phyloP scores from a whole-genome alignment of 2,888 invertebrate species.

The Cataglyphis altisquamis region DNA sequence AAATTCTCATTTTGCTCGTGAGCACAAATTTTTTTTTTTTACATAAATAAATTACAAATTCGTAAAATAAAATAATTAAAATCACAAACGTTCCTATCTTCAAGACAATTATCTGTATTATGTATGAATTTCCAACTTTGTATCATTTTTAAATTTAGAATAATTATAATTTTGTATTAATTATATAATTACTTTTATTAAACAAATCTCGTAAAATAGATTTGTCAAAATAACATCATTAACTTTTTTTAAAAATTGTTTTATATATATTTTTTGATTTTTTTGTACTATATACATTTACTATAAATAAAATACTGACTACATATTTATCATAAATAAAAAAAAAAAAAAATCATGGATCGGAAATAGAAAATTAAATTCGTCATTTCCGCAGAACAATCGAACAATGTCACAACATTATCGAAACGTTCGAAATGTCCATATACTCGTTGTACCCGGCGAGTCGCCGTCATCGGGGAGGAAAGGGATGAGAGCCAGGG shows the following conservation, averaged over 20 bases:
- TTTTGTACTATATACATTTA: too few species aligned
- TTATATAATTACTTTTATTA: background rate
- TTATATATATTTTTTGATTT: too few species aligned
- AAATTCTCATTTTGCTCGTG: background rate
- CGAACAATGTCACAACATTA: too few species aligned
- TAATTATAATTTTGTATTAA: background rate
- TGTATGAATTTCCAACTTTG: background rate
- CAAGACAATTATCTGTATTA: background rate
- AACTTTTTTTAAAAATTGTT: too few species aligned
- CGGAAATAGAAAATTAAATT: too few species aligned
- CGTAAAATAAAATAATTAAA: background rate
- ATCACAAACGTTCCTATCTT: background rate
- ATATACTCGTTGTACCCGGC: too few species aligned
- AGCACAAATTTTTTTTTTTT: background rate
- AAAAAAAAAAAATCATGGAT: too few species aligned
- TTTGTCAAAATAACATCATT: too few species aligned
- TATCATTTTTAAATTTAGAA: background rate
- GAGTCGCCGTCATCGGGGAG: background rate
- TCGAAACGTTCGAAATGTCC: background rate
- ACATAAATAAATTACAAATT: background rate
- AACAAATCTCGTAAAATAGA: too few species aligned
- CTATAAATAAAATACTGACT: too few species aligned
- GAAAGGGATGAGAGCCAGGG: background rate
- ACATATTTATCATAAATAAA: too few species aligned
- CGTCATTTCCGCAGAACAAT: too few species aligned